phyloP scores from a whole-genome alignment of 1,140 invertebrate species.

The Brachionus asplanchnoidis region DNA sequence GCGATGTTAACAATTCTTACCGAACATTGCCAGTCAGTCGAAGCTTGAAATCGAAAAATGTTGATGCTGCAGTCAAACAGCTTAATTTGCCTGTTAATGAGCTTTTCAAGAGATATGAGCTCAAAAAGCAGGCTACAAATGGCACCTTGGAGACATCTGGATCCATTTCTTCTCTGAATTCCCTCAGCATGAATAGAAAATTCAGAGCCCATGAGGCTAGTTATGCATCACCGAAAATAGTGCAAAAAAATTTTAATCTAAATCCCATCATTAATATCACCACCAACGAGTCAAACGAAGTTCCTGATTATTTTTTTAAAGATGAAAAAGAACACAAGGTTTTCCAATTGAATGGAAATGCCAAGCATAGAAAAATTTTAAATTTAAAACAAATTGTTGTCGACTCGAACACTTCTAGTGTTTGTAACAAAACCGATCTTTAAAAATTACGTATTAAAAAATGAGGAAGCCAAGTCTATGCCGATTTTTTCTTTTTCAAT shows the following conservation, averaged over 20 bases:
- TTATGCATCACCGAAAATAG: neutral
- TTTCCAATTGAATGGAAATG: neutral
- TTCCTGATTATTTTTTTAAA: slow-evolving; percentile 42
- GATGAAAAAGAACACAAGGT: slow-evolving; percentile 40
- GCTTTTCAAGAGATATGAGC: slow-evolving; percentile 21
- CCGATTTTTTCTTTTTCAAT: neutral
- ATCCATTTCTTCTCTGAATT: neutral
- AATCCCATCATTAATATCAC: slow-evolving; percentile 33
- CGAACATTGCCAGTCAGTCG: slow-evolving; percentile 14
- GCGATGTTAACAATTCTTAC: neutral
- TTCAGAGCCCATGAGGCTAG: neutral
- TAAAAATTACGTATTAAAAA: neutral
- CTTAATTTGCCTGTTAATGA: slow-evolving; percentile 41
- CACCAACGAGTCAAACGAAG: neutral
- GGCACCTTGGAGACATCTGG: neutral
- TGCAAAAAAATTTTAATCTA: slow-evolving; percentile 2
- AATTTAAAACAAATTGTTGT: slow-evolving; percentile 31
- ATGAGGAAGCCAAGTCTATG: neutral
- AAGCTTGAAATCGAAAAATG: neutral
- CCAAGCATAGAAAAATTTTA: slow-evolving; percentile 10
- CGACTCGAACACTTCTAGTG: neutral
- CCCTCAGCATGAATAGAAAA: neutral
- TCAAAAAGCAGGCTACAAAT: slow-evolving; percentile 22
- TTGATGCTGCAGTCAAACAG: neutral
- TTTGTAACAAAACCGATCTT: neutral